Percentiles rank a stretch among this genome's conserved stretches.
phyloP scores from a whole-genome alignment of 2,797 vertebrate species.

The Cygnus olor region DNA sequence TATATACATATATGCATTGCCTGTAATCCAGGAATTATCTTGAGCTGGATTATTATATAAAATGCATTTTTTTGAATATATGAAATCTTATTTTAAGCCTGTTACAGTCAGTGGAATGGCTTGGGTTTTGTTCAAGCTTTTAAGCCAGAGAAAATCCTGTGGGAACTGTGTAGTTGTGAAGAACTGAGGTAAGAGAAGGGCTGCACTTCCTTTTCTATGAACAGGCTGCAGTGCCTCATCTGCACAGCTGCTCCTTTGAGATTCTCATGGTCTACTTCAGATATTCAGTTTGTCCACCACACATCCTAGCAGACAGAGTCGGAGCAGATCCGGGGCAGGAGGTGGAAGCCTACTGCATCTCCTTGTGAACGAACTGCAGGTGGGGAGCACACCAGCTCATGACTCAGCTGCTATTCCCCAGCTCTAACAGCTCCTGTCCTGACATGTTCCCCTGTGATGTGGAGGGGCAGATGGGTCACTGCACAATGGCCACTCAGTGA shows the following conservation, averaged over 20 bases:
- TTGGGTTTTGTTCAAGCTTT: constrained; percentile 18
- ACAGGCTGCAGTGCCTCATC: not conserved
- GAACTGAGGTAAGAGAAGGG: not conserved
- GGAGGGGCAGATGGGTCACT: no score
- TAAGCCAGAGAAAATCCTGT: constrained; percentile 10
- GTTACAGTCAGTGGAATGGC: not conserved
- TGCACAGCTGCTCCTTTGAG: not conserved
- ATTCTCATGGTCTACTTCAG: not conserved
- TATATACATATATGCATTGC: not conserved
- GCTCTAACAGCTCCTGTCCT: not conserved
- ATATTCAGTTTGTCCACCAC: rapidly evolving
- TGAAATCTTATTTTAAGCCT: not conserved
- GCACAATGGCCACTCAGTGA: rapidly evolving
- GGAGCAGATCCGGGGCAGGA: not conserved
- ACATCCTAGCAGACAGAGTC: rapidly evolving
- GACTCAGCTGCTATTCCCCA: not conserved
- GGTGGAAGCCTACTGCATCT: rapidly evolving
- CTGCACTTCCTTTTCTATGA: not conserved
- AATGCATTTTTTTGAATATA: not conserved
- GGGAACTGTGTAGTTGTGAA: not conserved
- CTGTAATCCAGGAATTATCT: not conserved
- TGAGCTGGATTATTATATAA: not conserved
- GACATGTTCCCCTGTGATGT: rapidly evolving
- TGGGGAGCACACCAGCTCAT: not conserved
- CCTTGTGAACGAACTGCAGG: not conserved